Conservation (phyloP, 1,140 invertebrate species). For the Drosophila lacertosa region DNA sequence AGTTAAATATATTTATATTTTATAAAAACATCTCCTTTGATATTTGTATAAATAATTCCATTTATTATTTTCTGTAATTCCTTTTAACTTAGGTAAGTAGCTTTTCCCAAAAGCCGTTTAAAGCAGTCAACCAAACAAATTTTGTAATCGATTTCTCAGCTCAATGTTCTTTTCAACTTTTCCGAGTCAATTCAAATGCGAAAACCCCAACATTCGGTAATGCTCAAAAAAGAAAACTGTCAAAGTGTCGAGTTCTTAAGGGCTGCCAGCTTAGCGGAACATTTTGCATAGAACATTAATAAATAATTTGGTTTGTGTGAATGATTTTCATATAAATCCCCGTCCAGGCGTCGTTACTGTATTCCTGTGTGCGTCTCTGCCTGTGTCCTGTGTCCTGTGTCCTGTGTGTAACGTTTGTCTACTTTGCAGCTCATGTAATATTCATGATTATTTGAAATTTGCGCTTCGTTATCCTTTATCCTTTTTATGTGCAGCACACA, state of each 20-base stretch:
- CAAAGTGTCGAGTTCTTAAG: constrained; percentile 16
- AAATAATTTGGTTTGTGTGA: constrained; percentile 78
- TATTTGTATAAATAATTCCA: constrained; percentile 24
- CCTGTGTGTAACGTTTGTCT: constrained; percentile 64
- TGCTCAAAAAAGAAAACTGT: constrained; percentile 12
- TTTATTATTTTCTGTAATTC: constrained; percentile 16
- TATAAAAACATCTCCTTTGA: too few relatives aligned
- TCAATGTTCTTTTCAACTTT: constrained; percentile 26
- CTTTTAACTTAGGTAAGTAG: neutral
- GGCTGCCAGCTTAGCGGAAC: constrained; percentile 29
- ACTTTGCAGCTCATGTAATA: constrained; percentile 78
- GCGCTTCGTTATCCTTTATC: constrained; percentile 80
- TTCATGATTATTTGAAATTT: constrained; percentile 82
- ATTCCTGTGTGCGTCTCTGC: neutral
- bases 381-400: constrained; percentile 25
- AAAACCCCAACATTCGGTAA: neutral
- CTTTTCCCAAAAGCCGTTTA: constrained; percentile 8
- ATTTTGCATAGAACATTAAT: constrained; percentile 74
- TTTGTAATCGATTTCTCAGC: constrained; percentile 42
- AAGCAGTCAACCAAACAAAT: constrained; percentile 20
- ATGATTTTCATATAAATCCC: constrained; percentile 75
- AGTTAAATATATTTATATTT: neutral
- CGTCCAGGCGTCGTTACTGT: constrained; percentile 27
- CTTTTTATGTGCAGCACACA: constrained; percentile 65
- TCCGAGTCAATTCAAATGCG: constrained; percentile 22